These are phyloP conservation scores for Ypsolopha scabrella DNA, from an alignment of 2,888 invertebrate species.

Conservation along the genomic window DNA sequence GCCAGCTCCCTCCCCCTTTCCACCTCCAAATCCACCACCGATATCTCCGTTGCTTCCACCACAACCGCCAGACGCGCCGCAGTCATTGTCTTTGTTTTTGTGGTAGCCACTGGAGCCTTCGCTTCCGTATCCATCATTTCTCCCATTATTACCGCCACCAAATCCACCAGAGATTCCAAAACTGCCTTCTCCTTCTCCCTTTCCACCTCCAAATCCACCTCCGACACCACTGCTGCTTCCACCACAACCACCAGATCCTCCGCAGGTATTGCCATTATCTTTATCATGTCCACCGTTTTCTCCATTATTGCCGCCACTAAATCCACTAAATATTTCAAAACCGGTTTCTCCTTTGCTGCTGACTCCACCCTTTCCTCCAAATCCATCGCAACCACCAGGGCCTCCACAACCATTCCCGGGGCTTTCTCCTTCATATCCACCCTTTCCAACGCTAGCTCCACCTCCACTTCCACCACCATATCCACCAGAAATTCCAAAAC, in stretches of 20 bases:
- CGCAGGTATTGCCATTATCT: background rate
- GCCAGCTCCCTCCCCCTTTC: background rate
- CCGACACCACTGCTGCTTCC: no score
- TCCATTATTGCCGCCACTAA: background rate
- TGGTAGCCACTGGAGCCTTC: conserved; percentile 3
- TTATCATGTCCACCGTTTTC: background rate
- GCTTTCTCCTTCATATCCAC: conserved; percentile 8
- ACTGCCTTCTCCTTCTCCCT: conserved; percentile 9
- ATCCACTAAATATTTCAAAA: background rate
- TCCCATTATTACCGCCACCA: background rate
- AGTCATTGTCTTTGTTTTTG: background rate
- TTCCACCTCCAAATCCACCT: background rate
- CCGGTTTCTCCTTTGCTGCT: background rate
- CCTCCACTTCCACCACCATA: background rate
- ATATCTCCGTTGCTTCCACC: background rate
- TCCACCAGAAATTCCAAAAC: background rate
- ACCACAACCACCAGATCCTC: background rate
- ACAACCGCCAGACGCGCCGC: background rate
- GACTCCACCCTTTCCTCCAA: no score
- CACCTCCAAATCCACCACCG: background rate
- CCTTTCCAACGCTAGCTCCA: conserved; percentile 1
- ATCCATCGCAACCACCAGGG: background rate
- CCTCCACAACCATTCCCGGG: background rate
- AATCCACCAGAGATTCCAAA: background rate
- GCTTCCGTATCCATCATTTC: conserved; percentile 5